Evolutionary conservation across 2,888 invertebrate species (phyloP), one percentile per base, ranked within the genome.

Genomic region (Zeuzera pyrina): DNA sequence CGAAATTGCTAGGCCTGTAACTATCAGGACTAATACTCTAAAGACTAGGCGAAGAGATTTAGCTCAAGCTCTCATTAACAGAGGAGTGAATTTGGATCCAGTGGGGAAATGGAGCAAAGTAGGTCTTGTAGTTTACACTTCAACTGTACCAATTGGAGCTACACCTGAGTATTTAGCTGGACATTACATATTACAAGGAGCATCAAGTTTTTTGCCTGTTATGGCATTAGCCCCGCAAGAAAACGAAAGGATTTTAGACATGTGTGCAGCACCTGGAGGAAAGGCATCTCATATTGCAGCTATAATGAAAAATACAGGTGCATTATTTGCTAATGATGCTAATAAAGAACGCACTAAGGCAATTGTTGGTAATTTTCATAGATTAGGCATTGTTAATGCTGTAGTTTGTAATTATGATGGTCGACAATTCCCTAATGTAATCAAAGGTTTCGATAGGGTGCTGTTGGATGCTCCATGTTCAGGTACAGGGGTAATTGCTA

Each of bases 111-210:
- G 99, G 99, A 95, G 97, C 29, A 98, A 97, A 84, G 95, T 98
- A 12, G 99, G 99, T 7, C 85, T 99, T 16, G 97, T 99, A 2
- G 88, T 99, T 5, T 99, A 96, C 68, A 96, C 94, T 45, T 92
- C 98, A 0, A 94, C 96, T 57, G 97, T 99, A 1, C 98, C 98
- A 0, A 85, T 99, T 50, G 98, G 98, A 41, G 99, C 99, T 1
- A 99, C 99, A 0, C 98, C 99, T 0, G 99, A 99, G 78, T 99
- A 99, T 83, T 85, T 99, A 42, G 97, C 97, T 27, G 98, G 99
- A 0, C 97, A 99, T 68, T 99, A 99, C 60, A 95, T 98, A 64
- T 86, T 98, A 34, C 98, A 94, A 74, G 98, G 98, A 5, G 98
- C 97, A 8, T 96, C 97, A 2, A 98, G 98, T 83, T 90, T 97